Evolutionary conservation across 2,888 invertebrate species (phyloP).

Genomic region (Melanostoma scalare): DNA sequence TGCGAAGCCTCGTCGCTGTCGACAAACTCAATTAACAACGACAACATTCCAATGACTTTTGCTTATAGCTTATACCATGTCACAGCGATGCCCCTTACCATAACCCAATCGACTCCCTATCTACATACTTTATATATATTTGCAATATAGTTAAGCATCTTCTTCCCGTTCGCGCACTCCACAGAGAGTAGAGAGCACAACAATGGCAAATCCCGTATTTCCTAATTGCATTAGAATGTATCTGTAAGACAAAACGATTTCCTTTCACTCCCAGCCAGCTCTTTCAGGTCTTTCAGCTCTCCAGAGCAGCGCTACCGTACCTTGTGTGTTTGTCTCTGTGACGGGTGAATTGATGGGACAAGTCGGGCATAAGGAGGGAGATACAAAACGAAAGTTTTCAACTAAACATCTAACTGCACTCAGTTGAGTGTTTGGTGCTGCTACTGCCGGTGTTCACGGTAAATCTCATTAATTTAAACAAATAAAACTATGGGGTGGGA

Average conservation of each 20-base stretch:
- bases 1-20: slow-evolving; percentile 15
- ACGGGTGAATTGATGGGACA: slow-evolving; percentile 69
- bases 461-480: slow-evolving; percentile 73
- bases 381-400: slow-evolving; percentile 62
- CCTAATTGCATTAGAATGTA: slow-evolving; percentile 73
- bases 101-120: slow-evolving; percentile 29
- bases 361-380: slow-evolving; percentile 25
- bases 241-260: slow-evolving; percentile 73
- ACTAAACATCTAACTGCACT: slow-evolving; percentile 53
- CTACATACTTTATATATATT: slow-evolving; percentile 32
- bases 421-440: slow-evolving; percentile 4
- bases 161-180: slow-evolving; percentile 55
- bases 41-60: slow-evolving; percentile 56
- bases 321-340: slow-evolving; percentile 50
- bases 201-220: slow-evolving; percentile 72
- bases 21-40: slow-evolving; percentile 68
- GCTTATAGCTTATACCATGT: slow-evolving; percentile 45
- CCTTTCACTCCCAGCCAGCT: slow-evolving; percentile 61
- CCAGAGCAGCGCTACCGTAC: no score
- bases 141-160: slow-evolving; percentile 68
- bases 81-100: slow-evolving; percentile 36
- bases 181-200: slow-evolving; percentile 33
- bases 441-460: slow-evolving; percentile 60
- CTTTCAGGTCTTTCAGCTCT: no score
- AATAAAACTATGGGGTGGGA: slow-evolving; percentile 40